Percentiles rank a stretch among this genome's conserved stretches.
Evolutionary conservation across 2,797 vertebrate species (phyloP).

Genomic region (Agapornis canus): DNA sequence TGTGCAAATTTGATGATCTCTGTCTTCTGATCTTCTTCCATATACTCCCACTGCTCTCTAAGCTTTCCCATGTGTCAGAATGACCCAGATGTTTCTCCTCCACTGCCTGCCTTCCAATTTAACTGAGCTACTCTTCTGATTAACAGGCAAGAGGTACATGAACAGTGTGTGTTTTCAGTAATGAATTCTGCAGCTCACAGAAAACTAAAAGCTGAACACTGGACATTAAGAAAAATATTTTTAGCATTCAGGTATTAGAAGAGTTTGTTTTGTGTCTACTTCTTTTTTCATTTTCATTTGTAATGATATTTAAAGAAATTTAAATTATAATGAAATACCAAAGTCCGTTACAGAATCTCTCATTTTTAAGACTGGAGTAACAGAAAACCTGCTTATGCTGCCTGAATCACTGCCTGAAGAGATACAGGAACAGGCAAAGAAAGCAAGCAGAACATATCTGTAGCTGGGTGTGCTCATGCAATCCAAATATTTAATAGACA

Average conservation of each 20-base stretch:
- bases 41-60: neutral
- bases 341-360: neutral
- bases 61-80: neutral
- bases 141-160: neutral
- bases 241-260: neutral
- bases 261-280: neutral
- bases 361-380: neutral
- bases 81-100: neutral
- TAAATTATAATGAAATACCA: neutral
- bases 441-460: neutral
- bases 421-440: neutral
- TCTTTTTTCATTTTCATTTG: neutral
- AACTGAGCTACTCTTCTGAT: neutral
- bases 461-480: neutral
- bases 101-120: neutral
- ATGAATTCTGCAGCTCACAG: neutral
- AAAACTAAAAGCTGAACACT: neutral
- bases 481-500: conserved; percentile 20
- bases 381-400: neutral
- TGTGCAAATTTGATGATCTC: neutral
- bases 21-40: neutral
- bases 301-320: neutral
- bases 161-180: neutral
- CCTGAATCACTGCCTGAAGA: neutral
- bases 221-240: neutral